Evolutionary conservation across 2,888 invertebrate species (phyloP), one percentile per base, ranked within the genome.

Genomic region (Habroteleia sp.): DNA sequence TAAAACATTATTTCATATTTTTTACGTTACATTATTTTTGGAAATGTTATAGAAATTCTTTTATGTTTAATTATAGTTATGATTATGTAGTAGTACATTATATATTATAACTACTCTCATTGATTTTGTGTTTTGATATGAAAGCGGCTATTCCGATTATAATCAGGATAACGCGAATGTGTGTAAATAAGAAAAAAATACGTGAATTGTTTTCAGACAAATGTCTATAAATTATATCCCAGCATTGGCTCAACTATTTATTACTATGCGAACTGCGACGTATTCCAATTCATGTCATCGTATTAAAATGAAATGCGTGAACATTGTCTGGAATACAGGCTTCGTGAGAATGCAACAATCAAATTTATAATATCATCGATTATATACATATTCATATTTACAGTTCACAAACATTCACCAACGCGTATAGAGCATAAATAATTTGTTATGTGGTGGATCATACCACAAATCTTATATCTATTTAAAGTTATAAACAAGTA

Each of bases 121-220:
- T 42, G 50, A 71, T 54, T 86, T 86, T 85, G 85, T 86, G 85
- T 86, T 77, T 84, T 74, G 81, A 86, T 82, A 85, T 86, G 86
- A 84, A 85, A 86, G 87, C 87, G 87, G 87, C 87, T 87, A 87
- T 85, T 84, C 82, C 80, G 80, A 85, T 81, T 78, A 79, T 82
- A 78, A 81, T 83, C 81, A 83, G 81, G 79, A 83, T 77, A 78
- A 71, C 56, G 65, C 62, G 37, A 62, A 69, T 35, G 27, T 68
- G 74, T 56, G 60, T 11, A 46, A 56, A 63, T 14, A 58, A 71
- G 20, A 33, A 17, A 37, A 17, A n/a, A 41, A 58, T 33, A 5
- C n/a, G 11, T 66, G n/a, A n/a, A n/a, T n/a, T n/a, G n/a, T n/a
- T 60, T 23, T 16, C 50, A 65, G 13, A 13, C 37, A 41, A 66